A percentile compares a stretch with the other conserved stretches of the same genome.
Evolutionary conservation across 2,888 invertebrate genomes (phyloP).

Genomic region (Caprella mutica): DNA sequence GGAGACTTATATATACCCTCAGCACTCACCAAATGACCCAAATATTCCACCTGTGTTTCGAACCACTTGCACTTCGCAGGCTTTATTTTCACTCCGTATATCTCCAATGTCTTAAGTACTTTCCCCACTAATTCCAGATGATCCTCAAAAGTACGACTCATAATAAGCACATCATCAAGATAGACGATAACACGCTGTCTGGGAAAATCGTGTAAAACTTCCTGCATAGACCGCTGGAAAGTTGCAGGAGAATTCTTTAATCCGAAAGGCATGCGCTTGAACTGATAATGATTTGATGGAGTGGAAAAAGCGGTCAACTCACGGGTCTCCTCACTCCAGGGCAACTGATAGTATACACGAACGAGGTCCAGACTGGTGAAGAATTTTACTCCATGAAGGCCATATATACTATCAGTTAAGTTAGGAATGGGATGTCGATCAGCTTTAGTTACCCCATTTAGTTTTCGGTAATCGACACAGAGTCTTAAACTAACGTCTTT

Average conservation of each 20-base stretch:
- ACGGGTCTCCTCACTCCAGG: not conserved
- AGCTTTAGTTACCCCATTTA: not conserved
- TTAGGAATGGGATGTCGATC: not conserved
- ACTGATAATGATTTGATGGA: not conserved
- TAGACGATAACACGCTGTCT: not conserved
- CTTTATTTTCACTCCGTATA: not conserved
- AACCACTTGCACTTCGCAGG: not conserved
- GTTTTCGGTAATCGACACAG: slow-evolving; percentile 1
- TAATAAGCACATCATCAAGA: not conserved
- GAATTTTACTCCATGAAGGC: slow-evolving; percentile 6
- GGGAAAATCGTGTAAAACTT: not conserved
- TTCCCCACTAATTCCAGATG: not conserved
- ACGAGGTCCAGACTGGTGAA: slow-evolving; percentile 5
- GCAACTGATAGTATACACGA: not conserved
- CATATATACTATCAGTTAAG: slow-evolving; percentile 1
- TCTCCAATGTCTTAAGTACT: not conserved
- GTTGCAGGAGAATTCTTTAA: not conserved
- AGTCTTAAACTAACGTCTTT: not conserved
- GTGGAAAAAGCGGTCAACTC: not conserved
- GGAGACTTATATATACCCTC: not conserved
- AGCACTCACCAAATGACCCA: not conserved
- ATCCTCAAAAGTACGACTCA: not conserved
- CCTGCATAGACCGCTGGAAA: slow-evolving; percentile 1
- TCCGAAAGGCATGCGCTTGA: not conserved
- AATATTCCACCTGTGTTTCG: not conserved